Conservation (phyloP, 2,888 invertebrate species). For the Temnothorax unifasciatus region DNA sequence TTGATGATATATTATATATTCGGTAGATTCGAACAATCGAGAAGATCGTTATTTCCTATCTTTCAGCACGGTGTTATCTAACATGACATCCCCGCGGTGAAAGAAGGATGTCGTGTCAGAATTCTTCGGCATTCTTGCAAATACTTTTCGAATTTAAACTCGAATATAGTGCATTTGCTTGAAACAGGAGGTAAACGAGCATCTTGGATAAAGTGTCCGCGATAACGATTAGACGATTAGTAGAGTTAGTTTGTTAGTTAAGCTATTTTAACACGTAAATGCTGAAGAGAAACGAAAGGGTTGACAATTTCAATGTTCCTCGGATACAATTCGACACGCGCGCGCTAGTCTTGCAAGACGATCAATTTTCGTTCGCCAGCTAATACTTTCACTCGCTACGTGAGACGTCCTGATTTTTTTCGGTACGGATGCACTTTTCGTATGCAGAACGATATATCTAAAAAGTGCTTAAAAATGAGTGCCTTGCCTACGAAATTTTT, state of each 20-base stretch:
- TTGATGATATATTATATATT: background rate
- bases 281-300: conserved; percentile 79
- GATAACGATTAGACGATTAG: conserved; percentile 74
- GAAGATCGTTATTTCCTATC: background rate
- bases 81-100: background rate
- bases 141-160: conserved; percentile 63
- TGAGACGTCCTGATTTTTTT: conserved; percentile 54
- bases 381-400: conserved; percentile 64
- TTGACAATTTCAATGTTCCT: conserved; percentile 76
- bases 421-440: conserved; percentile 62
- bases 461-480: conserved; percentile 16
- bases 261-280: conserved; percentile 80
- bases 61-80: conserved; percentile 27
- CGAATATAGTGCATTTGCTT: conserved; percentile 63
- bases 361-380: conserved; percentile 51
- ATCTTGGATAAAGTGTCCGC: conserved; percentile 62
- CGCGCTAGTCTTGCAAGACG: conserved; percentile 16
- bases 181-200: conserved; percentile 63
- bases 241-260: conserved; percentile 70
- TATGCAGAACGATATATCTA: conserved; percentile 73
- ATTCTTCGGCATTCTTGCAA: conserved; percentile 51
- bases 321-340: conserved; percentile 46
- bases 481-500: background rate
- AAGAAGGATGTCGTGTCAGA: conserved; percentile 30
- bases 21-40: background rate